A percentile compares a stretch with the other conserved stretches of the same genome.
These are phyloP conservation scores for Spea hammondii DNA, from an alignment of 2,797 vertebrate species.

Conservation along the genomic window DNA sequence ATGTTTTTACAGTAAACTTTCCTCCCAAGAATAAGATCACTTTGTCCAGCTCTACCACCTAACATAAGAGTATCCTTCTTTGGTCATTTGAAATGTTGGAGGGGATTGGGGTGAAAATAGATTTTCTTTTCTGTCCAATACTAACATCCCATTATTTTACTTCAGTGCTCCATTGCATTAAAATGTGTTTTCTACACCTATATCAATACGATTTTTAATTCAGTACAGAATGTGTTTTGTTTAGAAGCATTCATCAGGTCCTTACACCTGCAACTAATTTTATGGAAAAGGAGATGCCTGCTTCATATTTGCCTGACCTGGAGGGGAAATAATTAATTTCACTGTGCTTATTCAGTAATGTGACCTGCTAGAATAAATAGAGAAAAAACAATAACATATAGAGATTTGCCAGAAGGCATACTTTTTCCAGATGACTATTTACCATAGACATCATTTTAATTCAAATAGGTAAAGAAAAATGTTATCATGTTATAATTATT, in stretches of 20 bases:
- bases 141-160: background rate
- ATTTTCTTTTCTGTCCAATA: conserved; percentile 3
- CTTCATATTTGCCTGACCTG: background rate
- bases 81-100: background rate
- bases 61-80: too few relatives aligned
- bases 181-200: background rate
- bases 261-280: background rate
- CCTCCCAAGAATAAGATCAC: too few relatives aligned
- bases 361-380: background rate
- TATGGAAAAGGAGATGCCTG: background rate
- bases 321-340: background rate
- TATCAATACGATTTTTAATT: background rate
- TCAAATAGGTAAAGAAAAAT: background rate
- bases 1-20: too few relatives aligned
- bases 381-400: background rate
- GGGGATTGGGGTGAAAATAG: background rate
- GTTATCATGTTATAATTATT: too few relatives aligned
- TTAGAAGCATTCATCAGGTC: background rate
- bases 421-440: background rate
- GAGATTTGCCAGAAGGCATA: conserved; percentile 4
- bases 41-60: too few relatives aligned
- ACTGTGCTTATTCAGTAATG: background rate
- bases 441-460: background rate
- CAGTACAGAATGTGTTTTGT: background rate
- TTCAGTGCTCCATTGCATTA: background rate